Evolutionary conservation across 1,140 invertebrate genomes (phyloP), one percentile per base, ranked within the genome.

Genomic region (Drosophila grimshawi): DNA sequence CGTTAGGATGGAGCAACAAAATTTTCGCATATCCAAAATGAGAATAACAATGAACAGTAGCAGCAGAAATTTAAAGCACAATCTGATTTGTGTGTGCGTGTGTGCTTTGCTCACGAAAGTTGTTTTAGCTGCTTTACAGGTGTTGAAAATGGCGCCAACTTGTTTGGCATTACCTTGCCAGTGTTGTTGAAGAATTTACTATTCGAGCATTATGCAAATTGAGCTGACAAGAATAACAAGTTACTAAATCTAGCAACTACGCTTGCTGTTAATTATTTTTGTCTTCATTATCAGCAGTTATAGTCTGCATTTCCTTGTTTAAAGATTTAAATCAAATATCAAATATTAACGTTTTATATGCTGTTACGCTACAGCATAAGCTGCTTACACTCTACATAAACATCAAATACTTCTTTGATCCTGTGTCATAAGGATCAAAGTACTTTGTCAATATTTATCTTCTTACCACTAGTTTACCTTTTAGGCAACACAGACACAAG

Each of bases 141-240:
- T 88, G 83, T 88, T 80, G 70, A 88, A 80, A 88, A 83, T 78
- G 80, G 75, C 79, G 79, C 65, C 63, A 62, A 78, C 66, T 76
- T 80, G 78, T 67, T 52, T 86, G 66, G 46, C 61, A 45, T 66
- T 66, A 61, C 76, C 65, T 51, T 63, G 67, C 48, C 35, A 65
- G 61, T 19, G 55, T 69, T 78, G 60, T 65, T 63, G 43, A 69
- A 64, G 68, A 67, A 57, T 60, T 78, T 82, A 66, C 67, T 78
- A 76, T 64, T 64, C 46, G 6, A n/a, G 56, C 76, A 69, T 82
- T 78, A 81, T 81, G 79, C 75, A 81, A 81, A 81, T 81, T 74
- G 63, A 62, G 75, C 43, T 46, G 53, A 27, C 37, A 60, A 68
- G 49, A 72, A 56, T 39, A 76, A 51, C 43, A 45, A 8, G 41